Conservation (phyloP, 2,888 invertebrate species). For the Mesochorus sp. region DNA sequence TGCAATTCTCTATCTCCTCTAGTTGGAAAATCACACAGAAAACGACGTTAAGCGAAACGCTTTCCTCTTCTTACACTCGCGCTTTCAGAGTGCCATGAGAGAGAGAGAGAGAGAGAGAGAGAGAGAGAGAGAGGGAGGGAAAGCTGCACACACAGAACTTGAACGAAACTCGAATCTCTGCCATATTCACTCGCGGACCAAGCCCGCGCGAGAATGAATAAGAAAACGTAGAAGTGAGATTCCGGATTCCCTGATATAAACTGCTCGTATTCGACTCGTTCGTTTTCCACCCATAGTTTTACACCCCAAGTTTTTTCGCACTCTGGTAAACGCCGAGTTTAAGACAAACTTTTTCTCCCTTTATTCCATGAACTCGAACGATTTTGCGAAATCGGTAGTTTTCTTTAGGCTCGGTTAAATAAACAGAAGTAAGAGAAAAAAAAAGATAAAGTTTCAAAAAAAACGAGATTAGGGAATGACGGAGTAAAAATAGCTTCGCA, state of each 20-base stretch:
- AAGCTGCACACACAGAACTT: constrained; percentile 33
- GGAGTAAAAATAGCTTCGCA: background rate
- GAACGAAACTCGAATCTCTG: constrained; percentile 45
- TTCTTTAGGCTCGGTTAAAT: background rate
- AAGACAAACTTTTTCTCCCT: background rate
- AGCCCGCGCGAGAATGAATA: constrained; percentile 38
- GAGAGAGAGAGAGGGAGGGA: too few species aligned
- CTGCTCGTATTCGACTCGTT: constrained; percentile 39
- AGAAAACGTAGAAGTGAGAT: constrained; percentile 26
- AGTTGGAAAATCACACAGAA: constrained; percentile 45
- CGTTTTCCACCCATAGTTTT: constrained; percentile 10
- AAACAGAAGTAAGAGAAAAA: constrained; percentile 17
- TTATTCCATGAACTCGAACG: constrained; percentile 20
- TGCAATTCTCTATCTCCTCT: constrained; percentile 37
- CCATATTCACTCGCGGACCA: background rate
- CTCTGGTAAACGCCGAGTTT: constrained; percentile 16
- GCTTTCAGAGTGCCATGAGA: too few species aligned
- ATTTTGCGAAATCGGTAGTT: constrained; percentile 45
- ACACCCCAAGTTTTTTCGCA: constrained; percentile 15
- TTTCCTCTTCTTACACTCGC: constrained; percentile 9
- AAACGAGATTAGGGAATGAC: background rate
- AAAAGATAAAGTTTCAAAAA: background rate
- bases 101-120: too few species aligned
- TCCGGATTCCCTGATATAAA: constrained; percentile 35
- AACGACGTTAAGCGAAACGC: constrained; percentile 49